A percentile compares a stretch with the other conserved stretches of the same genome.
phyloP scores from a whole-genome alignment of 2,113 vertebrate genomes.

The Eonycteris spelaea region DNA sequence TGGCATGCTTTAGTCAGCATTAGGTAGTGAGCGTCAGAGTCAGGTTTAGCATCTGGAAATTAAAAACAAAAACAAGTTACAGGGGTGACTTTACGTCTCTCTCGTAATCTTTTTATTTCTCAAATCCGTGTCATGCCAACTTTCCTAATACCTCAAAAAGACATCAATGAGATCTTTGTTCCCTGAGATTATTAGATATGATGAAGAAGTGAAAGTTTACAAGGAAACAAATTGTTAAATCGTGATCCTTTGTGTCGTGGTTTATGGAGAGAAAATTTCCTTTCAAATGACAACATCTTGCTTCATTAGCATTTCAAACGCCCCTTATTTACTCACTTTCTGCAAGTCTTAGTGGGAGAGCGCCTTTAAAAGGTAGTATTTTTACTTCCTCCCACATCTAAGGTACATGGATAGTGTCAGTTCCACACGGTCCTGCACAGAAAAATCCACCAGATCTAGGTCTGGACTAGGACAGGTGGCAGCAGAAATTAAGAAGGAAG shows the following conservation, averaged over 20 bases:
- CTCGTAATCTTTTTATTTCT: neutral
- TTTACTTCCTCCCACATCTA: neutral
- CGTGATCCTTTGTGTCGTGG: neutral
- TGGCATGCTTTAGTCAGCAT: neutral
- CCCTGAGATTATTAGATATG: neutral
- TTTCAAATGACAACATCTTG: neutral
- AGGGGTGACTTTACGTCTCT: neutral
- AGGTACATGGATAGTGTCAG: neutral
- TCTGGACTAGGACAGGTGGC: neutral
- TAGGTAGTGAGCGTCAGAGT: conserved; percentile 12
- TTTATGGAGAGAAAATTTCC: neutral
- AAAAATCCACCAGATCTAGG: neutral
- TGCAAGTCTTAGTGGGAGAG: neutral
- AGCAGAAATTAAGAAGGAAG: neutral
- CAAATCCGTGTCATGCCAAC: neutral
- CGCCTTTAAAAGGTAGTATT: neutral
- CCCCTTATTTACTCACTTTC: neutral
- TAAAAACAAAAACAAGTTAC: neutral
- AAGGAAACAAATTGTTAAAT: neutral
- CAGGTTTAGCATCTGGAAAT: conserved; percentile 39
- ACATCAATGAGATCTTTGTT: neutral
- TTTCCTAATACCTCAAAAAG: neutral
- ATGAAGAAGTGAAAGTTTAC: neutral
- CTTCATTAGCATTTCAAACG: neutral
- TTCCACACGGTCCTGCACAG: neutral